Percentiles rank a stretch among this genome's conserved stretches.
Evolutionary conservation across 2,797 vertebrate species (phyloP).

Genomic region (Hydrocynus forskahlii): DNA sequence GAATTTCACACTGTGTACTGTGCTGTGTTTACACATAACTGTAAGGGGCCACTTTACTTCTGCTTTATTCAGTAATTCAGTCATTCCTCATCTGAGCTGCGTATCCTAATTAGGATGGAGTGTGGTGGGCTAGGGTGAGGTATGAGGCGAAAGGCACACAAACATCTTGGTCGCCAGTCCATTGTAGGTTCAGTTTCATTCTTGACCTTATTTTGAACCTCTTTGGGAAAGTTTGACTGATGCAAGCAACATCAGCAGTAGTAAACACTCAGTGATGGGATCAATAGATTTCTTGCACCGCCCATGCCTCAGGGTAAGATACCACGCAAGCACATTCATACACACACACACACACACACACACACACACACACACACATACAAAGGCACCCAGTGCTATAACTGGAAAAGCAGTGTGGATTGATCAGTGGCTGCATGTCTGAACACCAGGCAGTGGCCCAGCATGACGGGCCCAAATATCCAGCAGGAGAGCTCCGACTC

Average conservation of each 20-base stretch:
- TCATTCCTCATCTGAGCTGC: too few species aligned
- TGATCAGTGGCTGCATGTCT: background rate
- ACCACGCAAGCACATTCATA: constrained; percentile 24
- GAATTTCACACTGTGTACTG: too few species aligned
- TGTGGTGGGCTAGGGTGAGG: too few species aligned
- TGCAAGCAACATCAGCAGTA: constrained; percentile 4
- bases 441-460: background rate
- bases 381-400: constrained; percentile 6
- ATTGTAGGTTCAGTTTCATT: background rate
- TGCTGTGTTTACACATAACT: too few species aligned
- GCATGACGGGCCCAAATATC: constrained; percentile 17
- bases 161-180: too few species aligned
- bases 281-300: constrained; percentile 48
- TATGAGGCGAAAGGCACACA: too few species aligned
- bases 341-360: constrained; percentile 22
- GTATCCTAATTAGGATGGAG: too few species aligned
- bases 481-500: constrained; percentile 1
- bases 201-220: background rate
- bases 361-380: background rate
- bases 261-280: constrained; percentile 41
- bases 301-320: constrained; percentile 3
- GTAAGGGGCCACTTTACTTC: too few species aligned
- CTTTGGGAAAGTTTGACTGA: constrained; percentile 7
- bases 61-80: too few species aligned
- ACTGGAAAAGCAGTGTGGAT: constrained; percentile 25